phyloP scores from a whole-genome alignment of 2,797 vertebrate species.

The Fistularia commersonii region DNA sequence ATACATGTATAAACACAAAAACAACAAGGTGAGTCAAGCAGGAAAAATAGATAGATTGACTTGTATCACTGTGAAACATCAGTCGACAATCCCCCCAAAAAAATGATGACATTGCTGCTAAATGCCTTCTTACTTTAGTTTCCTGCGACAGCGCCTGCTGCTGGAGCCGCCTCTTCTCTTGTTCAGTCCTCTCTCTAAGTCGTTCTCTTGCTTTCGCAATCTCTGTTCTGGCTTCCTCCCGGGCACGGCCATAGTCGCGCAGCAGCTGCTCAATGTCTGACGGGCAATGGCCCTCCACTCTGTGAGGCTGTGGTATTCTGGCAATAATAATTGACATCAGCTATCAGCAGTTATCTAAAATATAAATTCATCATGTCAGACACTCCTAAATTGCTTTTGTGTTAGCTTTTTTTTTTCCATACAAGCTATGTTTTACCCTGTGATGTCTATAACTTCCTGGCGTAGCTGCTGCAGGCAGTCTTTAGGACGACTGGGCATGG shows the following conservation, averaged over 20 bases:
- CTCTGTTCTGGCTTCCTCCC: slow-evolving; percentile 87
- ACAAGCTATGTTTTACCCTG: slow-evolving; percentile 69
- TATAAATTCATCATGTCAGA: no score
- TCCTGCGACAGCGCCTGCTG: slow-evolving; percentile 80
- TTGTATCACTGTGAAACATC: no score
- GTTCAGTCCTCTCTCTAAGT: slow-evolving; percentile 83
- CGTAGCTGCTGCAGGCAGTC: slow-evolving; percentile 83
- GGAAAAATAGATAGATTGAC: no score
- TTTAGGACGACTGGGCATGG: slow-evolving; percentile 72
- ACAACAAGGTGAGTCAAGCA: no score
- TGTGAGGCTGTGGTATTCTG: slow-evolving; percentile 72
- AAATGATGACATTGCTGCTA: no score
- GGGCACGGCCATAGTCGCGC: slow-evolving; percentile 85
- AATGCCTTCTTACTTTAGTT: slow-evolving; percentile 67
- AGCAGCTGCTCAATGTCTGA: slow-evolving; percentile 87
- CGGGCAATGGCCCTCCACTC: slow-evolving; percentile 65
- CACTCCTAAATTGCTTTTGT: no score
- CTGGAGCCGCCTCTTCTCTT: slow-evolving; percentile 86
- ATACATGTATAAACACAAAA: no score
- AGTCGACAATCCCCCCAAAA: no score
- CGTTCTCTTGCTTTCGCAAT: slow-evolving; percentile 85
- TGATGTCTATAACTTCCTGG: slow-evolving; percentile 81
- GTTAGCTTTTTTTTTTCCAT: no score
- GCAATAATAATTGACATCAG: not conserved
- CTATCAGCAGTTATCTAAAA: not conserved